phyloP scores from a whole-genome alignment of 2,888 invertebrate genomes.

The Drosophila paranaensis region DNA sequence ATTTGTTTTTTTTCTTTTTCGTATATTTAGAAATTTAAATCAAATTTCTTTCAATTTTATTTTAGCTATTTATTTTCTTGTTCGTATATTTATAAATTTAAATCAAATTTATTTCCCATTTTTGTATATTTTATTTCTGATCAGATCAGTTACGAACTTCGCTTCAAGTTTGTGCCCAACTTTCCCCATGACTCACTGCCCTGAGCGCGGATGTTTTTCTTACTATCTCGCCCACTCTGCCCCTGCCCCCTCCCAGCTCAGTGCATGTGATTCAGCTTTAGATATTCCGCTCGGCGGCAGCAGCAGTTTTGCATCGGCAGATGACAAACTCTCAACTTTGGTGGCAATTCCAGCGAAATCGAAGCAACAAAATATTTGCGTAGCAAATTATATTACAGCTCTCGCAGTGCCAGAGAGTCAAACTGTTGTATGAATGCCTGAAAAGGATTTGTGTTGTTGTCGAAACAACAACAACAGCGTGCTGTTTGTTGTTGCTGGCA shows the following conservation, averaged over 20 bases:
- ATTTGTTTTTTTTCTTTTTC: not conserved
- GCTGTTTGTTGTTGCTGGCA: constrained; percentile 33
- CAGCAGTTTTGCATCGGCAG: constrained; percentile 1
- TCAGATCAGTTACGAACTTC: not conserved
- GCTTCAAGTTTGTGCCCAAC: constrained; percentile 7
- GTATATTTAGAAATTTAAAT: not conserved
- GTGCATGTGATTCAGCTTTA: constrained; percentile 32
- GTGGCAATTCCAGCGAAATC: constrained; percentile 49
- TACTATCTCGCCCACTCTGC: not conserved
- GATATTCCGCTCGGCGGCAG: not conserved
- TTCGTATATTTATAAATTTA: not conserved
- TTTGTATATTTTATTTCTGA: not conserved
- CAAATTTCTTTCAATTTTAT: no score
- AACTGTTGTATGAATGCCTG: constrained; percentile 34
- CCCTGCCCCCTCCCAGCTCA: not conserved
- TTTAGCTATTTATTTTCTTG: not conserved
- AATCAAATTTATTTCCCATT: not conserved
- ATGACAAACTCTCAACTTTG: constrained; percentile 35
- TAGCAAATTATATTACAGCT: constrained; percentile 53
- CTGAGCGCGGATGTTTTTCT: not conserved
- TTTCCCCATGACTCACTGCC: constrained; percentile 34
- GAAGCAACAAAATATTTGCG: constrained; percentile 61
- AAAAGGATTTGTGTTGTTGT: constrained; percentile 40
- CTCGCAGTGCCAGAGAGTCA: constrained; percentile 6
- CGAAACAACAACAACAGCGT: constrained; percentile 26